Percentiles rank a stretch among this genome's conserved stretches.
phyloP scores from a whole-genome alignment of 2,888 invertebrate genomes.

The Thera obeliscata region DNA sequence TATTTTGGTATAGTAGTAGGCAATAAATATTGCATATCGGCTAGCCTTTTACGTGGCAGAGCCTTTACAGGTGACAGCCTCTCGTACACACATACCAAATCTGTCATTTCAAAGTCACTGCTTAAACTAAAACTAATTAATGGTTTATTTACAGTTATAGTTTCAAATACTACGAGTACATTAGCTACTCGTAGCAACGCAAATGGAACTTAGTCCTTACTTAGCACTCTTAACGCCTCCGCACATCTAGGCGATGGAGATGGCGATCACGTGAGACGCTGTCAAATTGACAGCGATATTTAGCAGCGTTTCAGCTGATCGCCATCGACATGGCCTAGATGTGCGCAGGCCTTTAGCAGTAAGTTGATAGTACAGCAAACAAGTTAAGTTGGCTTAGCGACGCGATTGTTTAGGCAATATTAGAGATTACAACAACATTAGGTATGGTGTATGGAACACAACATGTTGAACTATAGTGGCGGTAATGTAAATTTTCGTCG shows the following conservation, averaged over 20 bases:
- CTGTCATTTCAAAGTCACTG: neutral
- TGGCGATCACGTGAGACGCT: too few species aligned
- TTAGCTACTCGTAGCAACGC: constrained; percentile 1
- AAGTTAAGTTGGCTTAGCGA: constrained; percentile 15
- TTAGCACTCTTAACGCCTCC: neutral
- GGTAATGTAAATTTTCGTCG: too few species aligned
- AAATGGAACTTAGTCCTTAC: constrained; percentile 18
- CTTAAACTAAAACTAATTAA: neutral
- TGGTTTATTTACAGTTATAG: neutral
- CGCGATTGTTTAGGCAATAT: constrained; percentile 11
- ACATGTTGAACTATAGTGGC: too few species aligned
- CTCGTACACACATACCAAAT: neutral
- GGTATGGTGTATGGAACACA: too few species aligned
- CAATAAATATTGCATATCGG: too few species aligned
- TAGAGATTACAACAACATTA: constrained; percentile 1
- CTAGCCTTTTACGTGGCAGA: too few species aligned
- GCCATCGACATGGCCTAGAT: too few species aligned
- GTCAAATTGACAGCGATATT: too few species aligned
- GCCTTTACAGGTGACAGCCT: too few species aligned
- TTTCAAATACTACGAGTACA: neutral
- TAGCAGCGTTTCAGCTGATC: too few species aligned
- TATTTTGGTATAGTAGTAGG: too few species aligned
- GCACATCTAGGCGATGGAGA: too few species aligned
- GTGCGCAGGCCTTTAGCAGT: neutral
- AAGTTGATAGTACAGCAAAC: constrained; percentile 18